phyloP scores from a whole-genome alignment of 2,113 vertebrate species.

The Esox niger region DNA sequence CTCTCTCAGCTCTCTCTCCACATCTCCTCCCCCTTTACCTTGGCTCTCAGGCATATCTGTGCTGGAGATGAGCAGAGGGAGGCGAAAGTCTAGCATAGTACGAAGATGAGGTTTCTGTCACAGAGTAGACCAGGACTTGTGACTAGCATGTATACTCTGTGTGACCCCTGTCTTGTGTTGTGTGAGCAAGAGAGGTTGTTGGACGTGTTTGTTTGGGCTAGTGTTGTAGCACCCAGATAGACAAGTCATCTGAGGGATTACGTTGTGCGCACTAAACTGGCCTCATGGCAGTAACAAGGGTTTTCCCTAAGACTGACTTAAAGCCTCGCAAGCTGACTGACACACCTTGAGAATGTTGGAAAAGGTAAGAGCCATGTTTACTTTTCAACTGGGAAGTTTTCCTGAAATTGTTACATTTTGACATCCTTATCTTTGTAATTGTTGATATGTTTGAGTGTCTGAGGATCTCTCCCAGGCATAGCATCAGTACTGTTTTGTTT shows the following conservation, averaged over 20 bases:
- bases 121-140: constrained; percentile 28
- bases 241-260: background rate
- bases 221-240: background rate
- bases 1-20: background rate
- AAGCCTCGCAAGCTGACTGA: constrained; percentile 30
- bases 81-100: constrained; percentile 9
- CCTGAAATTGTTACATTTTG: too few species aligned
- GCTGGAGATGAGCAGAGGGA: constrained; percentile 7
- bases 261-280: background rate
- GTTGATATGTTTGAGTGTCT: background rate
- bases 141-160: constrained; percentile 26
- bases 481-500: background rate
- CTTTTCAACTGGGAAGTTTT: background rate
- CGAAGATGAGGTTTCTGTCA: constrained; percentile 21
- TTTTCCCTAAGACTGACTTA: constrained; percentile 26
- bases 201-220: background rate
- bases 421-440: background rate
- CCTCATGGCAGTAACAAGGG: constrained; percentile 20
- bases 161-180: constrained; percentile 21
- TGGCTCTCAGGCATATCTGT: constrained; percentile 5
- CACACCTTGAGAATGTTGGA: constrained; percentile 44
- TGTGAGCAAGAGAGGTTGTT: constrained; percentile 11
- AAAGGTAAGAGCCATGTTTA: constrained; percentile 51
- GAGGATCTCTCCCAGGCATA: background rate
- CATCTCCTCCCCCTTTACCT: background rate